phyloP scores from a whole-genome alignment of 37 sponge, comb jelly and placozoan genomes.

The Dysidea cf. avara region DNA sequence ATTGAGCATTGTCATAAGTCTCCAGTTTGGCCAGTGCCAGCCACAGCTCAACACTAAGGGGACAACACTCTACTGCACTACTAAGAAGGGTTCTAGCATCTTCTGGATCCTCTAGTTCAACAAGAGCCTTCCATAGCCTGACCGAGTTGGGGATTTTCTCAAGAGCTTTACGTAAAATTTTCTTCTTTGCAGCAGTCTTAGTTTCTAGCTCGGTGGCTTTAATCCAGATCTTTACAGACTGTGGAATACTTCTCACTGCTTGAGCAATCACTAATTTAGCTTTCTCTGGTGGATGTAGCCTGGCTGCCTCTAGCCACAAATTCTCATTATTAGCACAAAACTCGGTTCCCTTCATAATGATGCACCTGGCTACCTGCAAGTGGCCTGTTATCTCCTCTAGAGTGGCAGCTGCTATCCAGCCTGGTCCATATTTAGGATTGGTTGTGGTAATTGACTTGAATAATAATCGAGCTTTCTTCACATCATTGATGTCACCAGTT shows the following conservation, averaged over 20 bases:
- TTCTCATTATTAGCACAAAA: conserved; percentile 93
- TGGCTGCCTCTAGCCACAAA: conserved; percentile 93
- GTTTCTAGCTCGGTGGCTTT: conserved; percentile 88
- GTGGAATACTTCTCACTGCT: conserved; percentile 68
- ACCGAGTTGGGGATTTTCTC: conserved; percentile 95
- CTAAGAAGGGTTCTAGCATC: conserved; percentile 89
- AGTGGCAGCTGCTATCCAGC: conserved; percentile 97
- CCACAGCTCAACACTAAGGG: conserved; percentile 95
- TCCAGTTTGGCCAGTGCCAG: conserved; percentile 96
- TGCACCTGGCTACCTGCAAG: conserved; percentile 93
- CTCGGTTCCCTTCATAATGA: conserved; percentile 88
- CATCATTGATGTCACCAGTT: conserved; percentile 88
- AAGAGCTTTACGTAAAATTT: conserved; percentile 86
- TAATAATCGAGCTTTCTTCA: conserved; percentile 91
- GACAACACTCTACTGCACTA: conserved; percentile 97
- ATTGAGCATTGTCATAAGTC: conserved; percentile 92
- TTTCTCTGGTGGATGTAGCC: conserved; percentile 82
- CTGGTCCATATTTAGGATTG: conserved; percentile 97
- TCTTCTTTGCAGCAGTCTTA: conserved; percentile 77
- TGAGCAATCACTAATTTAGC: conserved; percentile 78
- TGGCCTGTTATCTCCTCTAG: conserved; percentile 97
- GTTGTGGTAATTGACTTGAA: conserved; percentile 95
- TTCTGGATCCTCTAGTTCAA: conserved; percentile 90
- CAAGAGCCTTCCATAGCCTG: conserved; percentile 89
- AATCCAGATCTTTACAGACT: conserved; percentile 93